Base-by-base conservation (phyloP, 2,888 invertebrate species). In the Muscina levida region DNA sequence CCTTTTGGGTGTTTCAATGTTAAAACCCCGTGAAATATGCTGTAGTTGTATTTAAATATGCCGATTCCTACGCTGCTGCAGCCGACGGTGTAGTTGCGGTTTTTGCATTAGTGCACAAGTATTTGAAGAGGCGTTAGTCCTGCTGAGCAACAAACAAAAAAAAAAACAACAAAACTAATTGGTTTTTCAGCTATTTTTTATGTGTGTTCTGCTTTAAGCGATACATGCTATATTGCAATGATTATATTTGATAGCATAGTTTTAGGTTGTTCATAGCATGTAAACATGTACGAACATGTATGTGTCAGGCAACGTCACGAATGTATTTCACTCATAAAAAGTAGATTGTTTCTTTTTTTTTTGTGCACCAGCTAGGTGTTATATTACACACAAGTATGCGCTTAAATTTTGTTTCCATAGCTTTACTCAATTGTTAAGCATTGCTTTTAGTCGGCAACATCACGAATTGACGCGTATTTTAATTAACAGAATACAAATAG, bases 131-230 rank as follows among this genome's bases (percentile, higher is more conserved):
- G 80, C 37, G 77, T 73, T 80, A 46, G 57, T 73, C 48, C 65
- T 66, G 48, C 66, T 79, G 67, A 65, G 13, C 39, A 67, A 73
- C 39, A 59, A 31, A 31, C n/a, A n/a, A n/a, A n/a, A n/a, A n/a
- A n/a, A n/a, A n/a, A n/a, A n/a, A n/a, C n/a, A n/a, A n/a, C n/a
- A 67, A 74, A 81, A 74, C 71, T 81, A 81, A 81, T 81, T 81
- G 80, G 73, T 74, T 81, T 3, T 77, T 77, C 26, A 72, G 74
- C 74, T 77, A 68, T 39, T 74, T 81, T 42, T 74, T 81, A 59
- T 74, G 39, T 42, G 22, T 46, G 53, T 66, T 59, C 66, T 44
- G 53, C 70, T 59, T 70, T 44, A 70, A 70, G 76, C 77, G 37
- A 44, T 77, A 53, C 51, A 71, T 44, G 70, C 31, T 70, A 19